A percentile compares a stretch with the other conserved stretches of the same genome.
These are phyloP conservation scores for Ptilorrhoa leucosticta DNA, from an alignment of 2,113 vertebrate genomes.

Conservation along the genomic window DNA sequence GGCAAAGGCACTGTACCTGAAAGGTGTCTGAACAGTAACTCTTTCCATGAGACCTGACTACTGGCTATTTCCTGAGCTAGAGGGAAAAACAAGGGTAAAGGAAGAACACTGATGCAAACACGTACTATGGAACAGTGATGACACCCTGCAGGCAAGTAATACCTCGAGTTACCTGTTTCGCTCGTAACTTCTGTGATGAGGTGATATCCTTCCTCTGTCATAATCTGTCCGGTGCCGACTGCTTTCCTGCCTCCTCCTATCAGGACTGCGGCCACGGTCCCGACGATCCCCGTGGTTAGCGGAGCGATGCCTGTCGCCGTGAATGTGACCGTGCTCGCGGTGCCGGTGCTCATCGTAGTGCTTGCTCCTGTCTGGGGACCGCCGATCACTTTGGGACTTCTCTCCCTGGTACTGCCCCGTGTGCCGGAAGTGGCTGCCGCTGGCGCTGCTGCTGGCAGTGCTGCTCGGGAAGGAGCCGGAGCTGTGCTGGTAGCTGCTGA, in stretches of 20 bases:
- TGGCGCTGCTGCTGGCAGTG: neutral
- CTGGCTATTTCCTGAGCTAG: rapidly evolving
- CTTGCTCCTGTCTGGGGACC: constrained; percentile 84
- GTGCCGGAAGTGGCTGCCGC: constrained; percentile 77
- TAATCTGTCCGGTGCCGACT: constrained; percentile 83
- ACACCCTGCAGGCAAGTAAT: neutral
- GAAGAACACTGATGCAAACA: neutral
- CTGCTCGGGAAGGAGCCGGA: constrained; percentile 72
- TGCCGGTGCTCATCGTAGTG: constrained; percentile 84
- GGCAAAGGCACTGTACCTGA: neutral
- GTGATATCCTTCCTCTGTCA: constrained; percentile 78
- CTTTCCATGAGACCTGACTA: neutral
- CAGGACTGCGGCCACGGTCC: constrained; percentile 86
- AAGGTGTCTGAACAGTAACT: neutral
- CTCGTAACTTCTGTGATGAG: constrained; percentile 86
- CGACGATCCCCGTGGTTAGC: constrained; percentile 77
- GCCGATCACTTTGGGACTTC: constrained; percentile 71
- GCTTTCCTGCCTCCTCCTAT: constrained; percentile 77
- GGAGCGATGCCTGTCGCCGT: constrained; percentile 78
- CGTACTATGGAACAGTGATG: rapidly evolving
- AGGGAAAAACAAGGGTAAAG: neutral
- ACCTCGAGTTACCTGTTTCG: constrained; percentile 79
- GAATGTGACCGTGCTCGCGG: constrained; percentile 78
- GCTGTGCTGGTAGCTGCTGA: constrained; percentile 77
- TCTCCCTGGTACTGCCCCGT: constrained; percentile 79